Base-by-base conservation (phyloP, 2,113 vertebrate species). In the Cyrtonyx montezumae region DNA sequence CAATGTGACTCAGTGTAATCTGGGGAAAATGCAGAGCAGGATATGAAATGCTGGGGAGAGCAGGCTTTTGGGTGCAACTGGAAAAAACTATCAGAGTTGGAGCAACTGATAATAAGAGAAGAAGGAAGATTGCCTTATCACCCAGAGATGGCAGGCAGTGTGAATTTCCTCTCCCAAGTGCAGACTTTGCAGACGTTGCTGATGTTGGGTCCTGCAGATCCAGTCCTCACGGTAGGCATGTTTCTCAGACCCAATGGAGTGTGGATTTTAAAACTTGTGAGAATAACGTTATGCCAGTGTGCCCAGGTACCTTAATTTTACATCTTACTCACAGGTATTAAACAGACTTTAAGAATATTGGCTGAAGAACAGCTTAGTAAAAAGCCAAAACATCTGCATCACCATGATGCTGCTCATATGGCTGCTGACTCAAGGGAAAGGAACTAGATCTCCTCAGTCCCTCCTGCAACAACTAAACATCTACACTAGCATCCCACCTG, bases 101-200 rank as follows among this genome's bases (percentile, higher is more conserved):
- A 73, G 77, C 45, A 61, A 91, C 62, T 18, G 51, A 76, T 85
- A 84, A 4, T 62, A 58, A n/a, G 77, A 84, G 71, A 90, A 93
- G 61, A 80, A 90, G 19, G 25, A 53, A 95, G 88, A 91, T 88
- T 87, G 87, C 22, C 45, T 96, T 93, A 94, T 95, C 86, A 61
- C n/a, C 23, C 19, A 4, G 51, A 79, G 71, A 43, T 87, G 87
- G 91, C 84, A 81, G 53, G 65, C 51, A 69, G 14, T 63, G 59
- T 2, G 49, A 36, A 45, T 93, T 91, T 80, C 46, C 79, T 63
- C 68, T 73, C 36, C 61, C 0, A 0, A 4, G 26, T 34, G 67
- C 63, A 90, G 68, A 23, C 62, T 74, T 56, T 81, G 86, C 49
- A 63, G 55, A 65, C 0, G 2, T 67, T 49, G 59, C 51, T 34